Evolutionary conservation across 2,113 vertebrate species (phyloP), one percentile per base, ranked within the genome.

Genomic region (Cryptotis parvus): DNA sequence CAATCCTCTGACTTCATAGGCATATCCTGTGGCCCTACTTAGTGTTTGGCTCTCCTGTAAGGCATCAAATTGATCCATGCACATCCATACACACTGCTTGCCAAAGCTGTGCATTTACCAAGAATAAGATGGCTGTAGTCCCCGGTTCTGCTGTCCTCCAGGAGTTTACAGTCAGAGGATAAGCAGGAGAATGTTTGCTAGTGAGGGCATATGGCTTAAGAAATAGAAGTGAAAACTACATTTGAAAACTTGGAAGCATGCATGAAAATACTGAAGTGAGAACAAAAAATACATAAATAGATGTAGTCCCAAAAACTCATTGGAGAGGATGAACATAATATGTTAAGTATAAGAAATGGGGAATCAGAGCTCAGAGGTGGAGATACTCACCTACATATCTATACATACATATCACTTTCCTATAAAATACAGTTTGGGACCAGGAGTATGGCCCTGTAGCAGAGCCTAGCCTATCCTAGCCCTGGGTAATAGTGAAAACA

Each of bases 171-270:
- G 37, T 43, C 45, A 10, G 22, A 88, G 29, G 18, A 10, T 49
- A 87, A 65, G 55, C 3, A n/a, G 27, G 20, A 15, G 20, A 77
- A n/a, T 2, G 5, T 87, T 70, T 66, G 24, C 52, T 65, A 52
- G 24, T 14, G 58, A 41, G n/a, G n/a, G 12, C 18, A 33, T 33
- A 29, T 5, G 22, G 31, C 41, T 81, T 84, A 90, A 65, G 41
- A 89, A 77, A 83, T 3, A 69, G 43, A 89, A 83, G n/a, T 87
- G 68, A 89, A 87, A 91, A 68, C 58, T 49, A 31, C 33, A 15
- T 78, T 89, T 91, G 43, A 87, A 69, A 49, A 95, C 70, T 52
- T 83, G 14, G 27, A 87, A 58, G 66, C 41, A 26, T 24, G 8
- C 9, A 2, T 68, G n/a, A 87, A 91, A 87, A 88, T 74, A 80